Base-by-base conservation (phyloP, 2,113 vertebrate species). In the Accipiter virgatus region DNA sequence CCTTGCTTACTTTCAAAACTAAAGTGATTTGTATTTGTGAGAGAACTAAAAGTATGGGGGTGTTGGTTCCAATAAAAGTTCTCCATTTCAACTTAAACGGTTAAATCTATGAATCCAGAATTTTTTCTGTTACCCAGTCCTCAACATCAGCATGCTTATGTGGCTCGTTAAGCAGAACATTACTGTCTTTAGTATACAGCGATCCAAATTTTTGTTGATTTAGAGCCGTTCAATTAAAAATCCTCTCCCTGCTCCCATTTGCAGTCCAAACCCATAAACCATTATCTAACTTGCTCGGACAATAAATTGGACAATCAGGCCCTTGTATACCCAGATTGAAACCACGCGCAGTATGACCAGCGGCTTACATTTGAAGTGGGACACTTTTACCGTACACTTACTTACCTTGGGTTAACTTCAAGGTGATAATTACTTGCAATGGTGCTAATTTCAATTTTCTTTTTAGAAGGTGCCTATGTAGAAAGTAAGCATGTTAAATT, bases 391-490 rank as follows among this genome's bases (percentile, higher is more conserved):
- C 9, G 13, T 42, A 61, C 13, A 11, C 80, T 96, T 98, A 99
- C 99, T 96, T 98, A 99, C 99, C 99, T 99, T 70, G 99, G 98
- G 93, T 99, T 99, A 92, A 99, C 99, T 98, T 99, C 99, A 94
- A 99, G 97, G 94, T 99, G 99, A 89, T 99, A 99, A 98, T 99
- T 99, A 97, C 99, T 99, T 96, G 99, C 99, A 97, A 99, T 99
- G 34, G 99, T 99, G 97, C 99, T 99, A 88, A 99, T 99, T 97
- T 99, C 99, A 93, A 99, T 99, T 97, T 99, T 99, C 98, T 99
- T 99, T 97, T 99, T 99, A 43, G 99, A 99, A 25, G 99, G 99
- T 77, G 99, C 99, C 99, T 99, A 91, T 1, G 27, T 43, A 91
- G 21, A 83, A 93, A 93, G 59, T 29, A 96, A 90, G 50, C 14